A percentile compares a stretch with the other conserved stretches of the same genome.
These are phyloP conservation scores for Biston stratarius DNA, from an alignment of 2,888 invertebrate genomes.

Conservation along the genomic window DNA sequence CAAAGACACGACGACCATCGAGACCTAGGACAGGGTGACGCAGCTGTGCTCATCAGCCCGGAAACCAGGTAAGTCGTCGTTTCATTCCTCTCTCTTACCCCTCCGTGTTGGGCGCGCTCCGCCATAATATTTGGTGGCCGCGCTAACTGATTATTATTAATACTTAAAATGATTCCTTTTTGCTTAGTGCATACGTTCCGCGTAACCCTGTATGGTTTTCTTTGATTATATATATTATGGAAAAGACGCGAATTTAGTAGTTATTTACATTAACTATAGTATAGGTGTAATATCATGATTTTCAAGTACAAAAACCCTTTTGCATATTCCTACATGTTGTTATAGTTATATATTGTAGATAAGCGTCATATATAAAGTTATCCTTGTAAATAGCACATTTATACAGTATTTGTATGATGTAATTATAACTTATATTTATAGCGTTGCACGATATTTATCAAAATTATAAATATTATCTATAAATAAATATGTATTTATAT, in stretches of 20 bases:
- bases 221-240: neutral
- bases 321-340: constrained; percentile 23
- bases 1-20: too few relatives aligned
- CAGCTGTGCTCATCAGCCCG: too few relatives aligned
- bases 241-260: constrained; percentile 7
- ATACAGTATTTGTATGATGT: constrained; percentile 57
- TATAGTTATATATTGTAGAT: neutral
- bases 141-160: too few relatives aligned
- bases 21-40: too few relatives aligned
- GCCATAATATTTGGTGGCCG: too few relatives aligned
- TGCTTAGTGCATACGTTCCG: too few relatives aligned
- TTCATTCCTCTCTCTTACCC: too few relatives aligned
- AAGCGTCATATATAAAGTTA: constrained; percentile 27
- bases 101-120: too few relatives aligned
- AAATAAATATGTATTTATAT: constrained; percentile 5
- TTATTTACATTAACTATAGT: constrained; percentile 9
- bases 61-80: too few relatives aligned
- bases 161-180: too few relatives aligned
- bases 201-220: too few relatives aligned
- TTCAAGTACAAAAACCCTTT: constrained; percentile 35
- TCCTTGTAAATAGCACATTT: constrained; percentile 61
- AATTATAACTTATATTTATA: constrained; percentile 21
- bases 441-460: constrained; percentile 40
- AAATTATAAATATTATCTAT: neutral
- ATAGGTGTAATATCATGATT: constrained; percentile 24